Percentiles rank a stretch among this genome's conserved stretches.
Conservation (phyloP, 2,797 vertebrate species). For the Tiaroga cobitis region DNA sequence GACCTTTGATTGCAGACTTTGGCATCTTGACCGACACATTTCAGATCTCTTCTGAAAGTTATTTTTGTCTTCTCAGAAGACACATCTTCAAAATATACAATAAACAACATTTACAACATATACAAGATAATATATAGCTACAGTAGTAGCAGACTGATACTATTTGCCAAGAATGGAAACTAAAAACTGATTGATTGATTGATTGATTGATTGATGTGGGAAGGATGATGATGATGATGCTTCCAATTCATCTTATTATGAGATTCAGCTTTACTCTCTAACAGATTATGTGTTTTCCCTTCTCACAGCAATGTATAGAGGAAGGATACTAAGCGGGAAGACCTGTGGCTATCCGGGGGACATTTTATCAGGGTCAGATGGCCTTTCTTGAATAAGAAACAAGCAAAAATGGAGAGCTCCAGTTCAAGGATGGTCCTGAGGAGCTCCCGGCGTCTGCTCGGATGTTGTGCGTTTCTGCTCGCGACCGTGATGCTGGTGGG, state of each 20-base stretch:
- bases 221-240: neutral
- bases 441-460: constrained; percentile 45
- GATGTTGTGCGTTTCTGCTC: constrained; percentile 63
- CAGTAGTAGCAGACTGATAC: neutral
- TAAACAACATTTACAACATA: neutral
- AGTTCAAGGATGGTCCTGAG: constrained; percentile 62
- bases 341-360: constrained; percentile 55
- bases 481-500: constrained; percentile 61
- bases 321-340: constrained; percentile 40
- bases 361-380: constrained; percentile 38
- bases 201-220: neutral
- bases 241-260: neutral
- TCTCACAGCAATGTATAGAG: constrained; percentile 38
- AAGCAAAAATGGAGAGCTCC: constrained; percentile 62
- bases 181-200: neutral
- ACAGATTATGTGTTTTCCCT: neutral
- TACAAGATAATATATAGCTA: neutral
- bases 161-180: neutral
- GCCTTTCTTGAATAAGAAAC: constrained; percentile 52
- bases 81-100: neutral
- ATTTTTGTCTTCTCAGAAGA: neutral
- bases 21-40: neutral
- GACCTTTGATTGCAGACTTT: neutral
- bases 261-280: neutral
- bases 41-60: neutral